Base-by-base conservation (phyloP, 2,888 invertebrate genomes). In the Odontocerum albicorne region DNA sequence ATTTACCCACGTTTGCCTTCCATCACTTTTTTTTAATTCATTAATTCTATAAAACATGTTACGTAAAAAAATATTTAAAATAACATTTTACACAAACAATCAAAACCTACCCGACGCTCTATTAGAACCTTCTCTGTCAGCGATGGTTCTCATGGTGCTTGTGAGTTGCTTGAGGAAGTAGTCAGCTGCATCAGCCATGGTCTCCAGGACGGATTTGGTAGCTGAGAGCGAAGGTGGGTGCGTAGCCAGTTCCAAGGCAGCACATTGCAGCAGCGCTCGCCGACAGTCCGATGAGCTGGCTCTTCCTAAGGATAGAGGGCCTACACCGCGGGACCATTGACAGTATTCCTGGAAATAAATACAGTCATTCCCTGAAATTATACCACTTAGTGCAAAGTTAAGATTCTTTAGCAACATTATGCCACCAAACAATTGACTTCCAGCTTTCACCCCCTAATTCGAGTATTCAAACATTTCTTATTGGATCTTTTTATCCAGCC, bases 281-380 rank as follows among this genome's bases (percentile, higher is more conserved):
- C 71, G 73, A 51, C 77, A 76, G 53, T 77, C 76, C 64, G 77
- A 75, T 10, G 72, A 70, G n/a, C 76, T 74, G 0, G 77, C 75
- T 32, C 72, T 63, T 43, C 77, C 68, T 12, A 72, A 66, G 1
- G 72, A 70, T 2, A 49, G 38, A n/a, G 49, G 13, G 1, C 33
- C 49, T 0, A 75, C 75, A 1, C 77, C 77, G 2, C 72, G 63
- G 2, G 76, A 72, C 65, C 78, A 78, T 46, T 75, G 72, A 60
- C 75, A 74, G 62, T 75, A 77, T 16, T 57, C 57, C 57, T 57
- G 31, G 10, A 35, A 46, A 3, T 4, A 35, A 6, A 45, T n/a
- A n/a, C n/a, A n/a, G n/a, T n/a, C n/a, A n/a, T n/a, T n/a, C n/a
- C n/a, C n/a, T n/a, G n/a, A n/a, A n/a, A n/a, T n/a, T n/a, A n/a